Evolutionary conservation across 2,888 invertebrate species (phyloP), one percentile per base, ranked within the genome.

Genomic region (Dimorphilus gyrociliatus): DNA sequence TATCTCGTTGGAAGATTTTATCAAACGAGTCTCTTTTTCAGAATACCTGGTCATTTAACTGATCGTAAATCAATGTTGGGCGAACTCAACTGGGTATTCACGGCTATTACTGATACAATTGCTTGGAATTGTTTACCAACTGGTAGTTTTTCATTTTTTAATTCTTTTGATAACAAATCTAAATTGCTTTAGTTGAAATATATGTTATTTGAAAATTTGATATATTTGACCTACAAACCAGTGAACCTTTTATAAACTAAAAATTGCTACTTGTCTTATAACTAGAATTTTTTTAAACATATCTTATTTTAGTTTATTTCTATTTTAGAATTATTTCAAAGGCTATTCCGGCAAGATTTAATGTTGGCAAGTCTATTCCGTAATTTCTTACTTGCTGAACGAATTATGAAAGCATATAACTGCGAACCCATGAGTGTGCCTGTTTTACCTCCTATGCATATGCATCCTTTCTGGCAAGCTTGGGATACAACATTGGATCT

Each of bases 1-100:
- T 27, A 13, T 17, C 27, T 4, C 12, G 3, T 17, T 4, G n/a
- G 17, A 19, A 14, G 15, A 18, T 12, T 23, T 14, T 24, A 13
- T 16, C 21, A 23, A 8, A 23, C 19, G 7, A 7, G 16, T 19
- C 10, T 34, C 23, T 37, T 24, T 18, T 27, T 27, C 42, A 82
- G 84, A 64, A 85, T 97, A 48, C 94, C 94, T 5, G 97, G 97
- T 2, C 80, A 81, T 55, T 72, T 90, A 45, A 81, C 79, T 44
- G 92, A 94, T 67, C 72, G 92, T 14, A 72, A 88, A 48, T 92
- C 97, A 17, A 86, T 94, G 82, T 71, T 94, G 43, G 97, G 97
- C 27, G 94, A 99, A 67, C 69, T 97, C 36, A 97, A 97, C 69
- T 97, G 97, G 97, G 92, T 99, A 57, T 97, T 97, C 67, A 97